Evolutionary conservation across 2,888 invertebrate species (phyloP).

Genomic region (Stictocephala bisonia): DNA sequence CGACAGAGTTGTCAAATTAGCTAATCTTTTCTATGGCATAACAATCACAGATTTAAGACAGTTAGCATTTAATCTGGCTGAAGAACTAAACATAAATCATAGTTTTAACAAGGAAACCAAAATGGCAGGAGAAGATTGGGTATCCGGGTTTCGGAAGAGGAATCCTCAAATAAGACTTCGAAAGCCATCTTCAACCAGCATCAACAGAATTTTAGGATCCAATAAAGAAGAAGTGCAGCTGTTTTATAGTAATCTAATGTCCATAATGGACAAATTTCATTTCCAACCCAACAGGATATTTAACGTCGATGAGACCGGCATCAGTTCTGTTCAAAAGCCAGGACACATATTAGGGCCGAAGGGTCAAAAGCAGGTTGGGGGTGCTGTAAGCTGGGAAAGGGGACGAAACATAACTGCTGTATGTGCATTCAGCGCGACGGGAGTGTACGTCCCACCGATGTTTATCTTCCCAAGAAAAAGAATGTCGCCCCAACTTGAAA

Average conservation of each 20-base stretch:
- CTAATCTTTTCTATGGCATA: conserved; percentile 31
- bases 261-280: conserved; percentile 51
- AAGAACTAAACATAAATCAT: conserved; percentile 20
- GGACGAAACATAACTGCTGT: conserved; percentile 62
- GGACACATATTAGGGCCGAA: conserved; percentile 63
- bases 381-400: conserved; percentile 63
- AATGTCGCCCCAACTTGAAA: too few relatives aligned
- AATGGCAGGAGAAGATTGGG: conserved; percentile 45
- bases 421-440: too few relatives aligned
- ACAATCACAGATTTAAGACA: conserved; percentile 35
- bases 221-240: conserved; percentile 56
- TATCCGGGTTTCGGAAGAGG: conserved; percentile 22
- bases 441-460: too few relatives aligned
- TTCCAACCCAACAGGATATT: conserved; percentile 59
- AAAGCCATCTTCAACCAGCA: conserved; percentile 59
- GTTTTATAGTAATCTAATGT: conserved; percentile 56
- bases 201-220: conserved; percentile 58
- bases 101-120: conserved; percentile 34
- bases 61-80: conserved; percentile 35
- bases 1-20: neutral
- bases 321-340: conserved; percentile 62
- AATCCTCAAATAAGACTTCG: conserved; percentile 52
- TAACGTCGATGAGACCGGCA: conserved; percentile 65
- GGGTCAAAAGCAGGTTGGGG: too few relatives aligned
- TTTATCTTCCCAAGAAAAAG: conserved; percentile 65